A percentile compares a stretch with the other conserved stretches of the same genome.
phyloP scores from a whole-genome alignment of 2,888 invertebrate genomes.

The Linnaemya vulpina region DNA sequence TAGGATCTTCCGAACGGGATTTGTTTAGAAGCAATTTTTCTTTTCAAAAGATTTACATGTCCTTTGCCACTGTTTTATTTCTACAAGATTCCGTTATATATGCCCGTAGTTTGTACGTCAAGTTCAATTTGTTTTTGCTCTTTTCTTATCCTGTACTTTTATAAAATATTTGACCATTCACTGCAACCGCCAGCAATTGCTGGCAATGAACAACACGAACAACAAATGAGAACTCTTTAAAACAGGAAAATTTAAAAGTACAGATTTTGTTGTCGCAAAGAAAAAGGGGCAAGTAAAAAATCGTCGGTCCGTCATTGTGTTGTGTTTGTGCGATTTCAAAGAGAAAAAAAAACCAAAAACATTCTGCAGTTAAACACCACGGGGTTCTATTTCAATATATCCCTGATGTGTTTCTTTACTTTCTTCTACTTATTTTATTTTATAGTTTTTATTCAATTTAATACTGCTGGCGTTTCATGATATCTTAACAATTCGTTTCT shows the following conservation, averaged over 20 bases:
- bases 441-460: conserved; percentile 31
- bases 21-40: no score
- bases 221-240: conserved; percentile 26
- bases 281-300: neutral
- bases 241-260: conserved; percentile 6
- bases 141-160: neutral
- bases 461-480: conserved; percentile 13
- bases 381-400: conserved; percentile 69
- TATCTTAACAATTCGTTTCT: conserved; percentile 35
- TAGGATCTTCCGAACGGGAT: no score
- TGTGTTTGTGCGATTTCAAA: conserved; percentile 25
- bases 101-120: neutral
- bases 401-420: conserved; percentile 51
- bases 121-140: neutral
- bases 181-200: conserved; percentile 58
- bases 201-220: conserved; percentile 13
- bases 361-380: conserved; percentile 63
- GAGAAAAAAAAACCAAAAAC: no score
- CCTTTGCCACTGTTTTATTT: neutral
- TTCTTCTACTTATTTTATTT: conserved; percentile 42
- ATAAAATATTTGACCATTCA: conserved; percentile 63
- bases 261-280: neutral
- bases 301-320: neutral
- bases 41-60: neutral
- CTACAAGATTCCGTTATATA: neutral